Percentiles rank a stretch among this genome's conserved stretches.
phyloP scores from a whole-genome alignment of 1,140 invertebrate genomes.

The Heliconius eleuchia region DNA sequence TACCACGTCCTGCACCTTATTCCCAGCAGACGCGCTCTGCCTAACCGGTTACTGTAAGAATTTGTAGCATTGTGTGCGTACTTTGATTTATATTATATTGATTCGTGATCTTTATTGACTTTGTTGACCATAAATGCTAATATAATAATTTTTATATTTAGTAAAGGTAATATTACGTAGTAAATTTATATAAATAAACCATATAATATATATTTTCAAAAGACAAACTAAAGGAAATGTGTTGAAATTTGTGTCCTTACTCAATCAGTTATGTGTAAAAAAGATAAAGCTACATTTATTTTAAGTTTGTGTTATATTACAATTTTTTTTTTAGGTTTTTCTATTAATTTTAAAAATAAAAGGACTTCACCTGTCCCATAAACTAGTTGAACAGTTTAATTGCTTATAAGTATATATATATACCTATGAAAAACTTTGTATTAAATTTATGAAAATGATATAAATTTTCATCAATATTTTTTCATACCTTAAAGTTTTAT shows the following conservation, averaged over 20 bases:
- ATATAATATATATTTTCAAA: too few relatives aligned
- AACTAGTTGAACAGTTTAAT: background rate
- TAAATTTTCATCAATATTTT: background rate
- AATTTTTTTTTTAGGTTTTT: too few relatives aligned
- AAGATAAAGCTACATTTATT: background rate
- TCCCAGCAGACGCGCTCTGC: conserved; percentile 45
- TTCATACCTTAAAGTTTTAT: background rate
- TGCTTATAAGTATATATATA: background rate
- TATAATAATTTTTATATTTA: background rate
- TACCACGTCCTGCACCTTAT: conserved; percentile 13
- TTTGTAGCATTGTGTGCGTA: conserved; percentile 32
- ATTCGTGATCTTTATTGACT: conserved; percentile 28
- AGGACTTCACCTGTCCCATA: background rate
- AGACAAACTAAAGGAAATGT: too few relatives aligned
- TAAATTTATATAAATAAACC: too few relatives aligned
- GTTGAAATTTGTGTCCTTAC: too few relatives aligned
- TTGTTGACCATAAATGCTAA: background rate
- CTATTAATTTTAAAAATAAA: too few relatives aligned
- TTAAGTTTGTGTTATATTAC: too few relatives aligned
- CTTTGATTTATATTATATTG: conserved; percentile 52
- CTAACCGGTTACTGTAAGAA: conserved; percentile 34
- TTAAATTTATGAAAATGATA: background rate
- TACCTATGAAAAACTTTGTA: background rate
- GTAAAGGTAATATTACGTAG: too few relatives aligned
- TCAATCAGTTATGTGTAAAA: background rate